phyloP scores from a whole-genome alignment of 2,888 invertebrate species.

The Pocota personata region DNA sequence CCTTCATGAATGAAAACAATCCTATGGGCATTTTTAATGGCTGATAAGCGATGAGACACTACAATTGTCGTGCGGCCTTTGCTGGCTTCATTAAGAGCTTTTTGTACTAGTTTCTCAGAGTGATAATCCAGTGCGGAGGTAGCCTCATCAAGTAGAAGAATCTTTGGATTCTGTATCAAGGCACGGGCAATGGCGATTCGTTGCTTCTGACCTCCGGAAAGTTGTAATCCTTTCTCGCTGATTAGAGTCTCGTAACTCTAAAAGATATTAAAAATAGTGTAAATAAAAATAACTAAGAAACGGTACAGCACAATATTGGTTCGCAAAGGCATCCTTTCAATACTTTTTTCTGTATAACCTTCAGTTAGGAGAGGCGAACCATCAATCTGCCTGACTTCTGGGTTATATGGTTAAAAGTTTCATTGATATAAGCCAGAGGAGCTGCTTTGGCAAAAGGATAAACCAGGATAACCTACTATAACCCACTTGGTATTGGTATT shows the following conservation, averaged over 20 bases:
- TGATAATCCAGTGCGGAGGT: constrained; percentile 92
- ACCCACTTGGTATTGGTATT: no score
- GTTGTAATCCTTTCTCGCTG: constrained; percentile 90
- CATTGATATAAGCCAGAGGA: no score
- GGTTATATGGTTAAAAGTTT: no score
- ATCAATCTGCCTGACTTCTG: no score
- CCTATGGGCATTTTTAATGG: constrained; percentile 88
- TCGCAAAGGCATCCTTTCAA: no score
- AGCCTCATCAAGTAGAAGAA: constrained; percentile 90
- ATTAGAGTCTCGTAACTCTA: constrained; percentile 91
- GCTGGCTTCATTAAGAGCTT: constrained; percentile 90
- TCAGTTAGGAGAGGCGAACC: no score
- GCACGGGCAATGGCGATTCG: constrained; percentile 93
- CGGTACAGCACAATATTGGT: no score
- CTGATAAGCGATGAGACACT: constrained; percentile 88
- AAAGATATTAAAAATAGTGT: no score
- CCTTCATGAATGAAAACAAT: constrained; percentile 89
- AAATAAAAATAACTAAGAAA: no score
- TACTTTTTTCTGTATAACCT: no score
- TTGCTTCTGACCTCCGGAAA: constrained; percentile 93
- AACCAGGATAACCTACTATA: no score
- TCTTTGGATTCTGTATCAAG: constrained; percentile 88
- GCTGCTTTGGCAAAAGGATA: no score
- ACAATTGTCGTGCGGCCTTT: constrained; percentile 89
- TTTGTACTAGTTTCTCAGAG: constrained; percentile 91